Base-by-base conservation (phyloP, 2,797 vertebrate genomes). In the Squalus acanthias region DNA sequence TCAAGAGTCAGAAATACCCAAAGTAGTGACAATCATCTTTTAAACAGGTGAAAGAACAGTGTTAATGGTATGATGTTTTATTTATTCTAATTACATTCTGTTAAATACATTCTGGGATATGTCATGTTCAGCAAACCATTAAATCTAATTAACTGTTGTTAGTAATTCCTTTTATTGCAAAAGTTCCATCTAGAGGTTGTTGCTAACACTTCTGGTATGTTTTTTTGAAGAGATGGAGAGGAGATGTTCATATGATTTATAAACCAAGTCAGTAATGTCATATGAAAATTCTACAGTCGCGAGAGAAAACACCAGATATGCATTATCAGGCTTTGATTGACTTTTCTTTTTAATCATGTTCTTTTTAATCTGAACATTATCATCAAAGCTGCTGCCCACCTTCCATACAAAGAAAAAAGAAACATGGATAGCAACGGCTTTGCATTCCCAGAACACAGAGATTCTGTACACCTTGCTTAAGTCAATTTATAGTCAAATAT, bases 101-200 rank as follows among this genome's bases (percentile, higher is more conserved):
- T 70, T 53, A 95, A 95, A 72, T 50, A 26, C 50, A 57, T 95
- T 95, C 94, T 95, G 69, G 94, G 53, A 95, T 29, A 63, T 72
- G 26, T 67, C 67, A 67, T 46, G 72, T 65, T 9, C 93, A 95
- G 22, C 67, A 46, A 70, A 53, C 39, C n/a, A 53, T 50, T 72
- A 72, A 72, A 39, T 46, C 91, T 24, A 93, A 67, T 26, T 69
- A 95, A 70, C 65, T 70, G 67, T n/a, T 39, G 65, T 29, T 70
- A 69, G 67, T 95, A 33, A 95, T 57, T 57, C 15, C 24, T 95
- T 95, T 95, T 72, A 95, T 76, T 72, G 7, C 70, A 95, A 74
- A 29, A 53, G 33, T 57, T 95, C 50, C 13, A 53, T 74, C 70
- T 95, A 39, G 22, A 72, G 67, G 93, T 57, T 57, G 69, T 26